Percentiles rank a stretch among this genome's conserved stretches.
phyloP scores from a whole-genome alignment of 30 jellyfish, hydroid and myxozoan species.

The Clytia hemisphaerica region DNA sequence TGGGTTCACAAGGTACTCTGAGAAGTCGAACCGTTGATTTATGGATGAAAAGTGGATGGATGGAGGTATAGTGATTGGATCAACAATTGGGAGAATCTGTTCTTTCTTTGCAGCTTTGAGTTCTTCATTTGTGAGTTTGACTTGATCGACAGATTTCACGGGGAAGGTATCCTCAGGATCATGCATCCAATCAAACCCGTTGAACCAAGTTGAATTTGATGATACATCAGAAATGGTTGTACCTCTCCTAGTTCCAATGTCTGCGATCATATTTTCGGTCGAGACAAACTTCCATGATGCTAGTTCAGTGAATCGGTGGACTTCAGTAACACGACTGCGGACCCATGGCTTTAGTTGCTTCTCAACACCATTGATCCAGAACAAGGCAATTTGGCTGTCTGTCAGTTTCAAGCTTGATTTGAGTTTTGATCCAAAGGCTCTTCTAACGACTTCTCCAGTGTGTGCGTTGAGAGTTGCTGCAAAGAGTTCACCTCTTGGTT shows the following conservation, averaged over 20 bases:
- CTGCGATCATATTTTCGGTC: conserved; percentile 12
- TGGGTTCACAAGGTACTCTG: conserved; percentile 1
- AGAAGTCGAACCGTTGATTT: conserved; percentile 2
- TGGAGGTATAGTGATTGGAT: background rate
- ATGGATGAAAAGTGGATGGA: background rate
- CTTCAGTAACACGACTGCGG: background rate
- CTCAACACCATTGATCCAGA: background rate
- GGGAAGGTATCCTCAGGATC: no score
- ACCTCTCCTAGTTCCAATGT: conserved; percentile 11
- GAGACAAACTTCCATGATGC: background rate
- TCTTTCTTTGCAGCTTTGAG: background rate
- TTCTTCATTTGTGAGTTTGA: background rate
- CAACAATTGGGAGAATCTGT: background rate
- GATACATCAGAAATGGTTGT: background rate
- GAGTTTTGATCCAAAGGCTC: background rate
- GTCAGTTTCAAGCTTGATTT: background rate
- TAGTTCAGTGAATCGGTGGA: background rate
- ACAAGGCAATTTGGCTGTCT: conserved; percentile 4
- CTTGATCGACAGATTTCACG: background rate
- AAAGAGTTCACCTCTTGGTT: no score
- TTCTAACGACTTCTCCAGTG: conserved; percentile 5
- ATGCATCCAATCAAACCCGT: background rate
- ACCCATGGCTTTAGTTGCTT: conserved; percentile 13
- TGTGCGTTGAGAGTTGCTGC: conserved; percentile 1
- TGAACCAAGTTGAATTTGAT: conserved; percentile 1